Base-by-base conservation (phyloP, 2,113 vertebrate genomes). In the Phasianus colchicus region DNA sequence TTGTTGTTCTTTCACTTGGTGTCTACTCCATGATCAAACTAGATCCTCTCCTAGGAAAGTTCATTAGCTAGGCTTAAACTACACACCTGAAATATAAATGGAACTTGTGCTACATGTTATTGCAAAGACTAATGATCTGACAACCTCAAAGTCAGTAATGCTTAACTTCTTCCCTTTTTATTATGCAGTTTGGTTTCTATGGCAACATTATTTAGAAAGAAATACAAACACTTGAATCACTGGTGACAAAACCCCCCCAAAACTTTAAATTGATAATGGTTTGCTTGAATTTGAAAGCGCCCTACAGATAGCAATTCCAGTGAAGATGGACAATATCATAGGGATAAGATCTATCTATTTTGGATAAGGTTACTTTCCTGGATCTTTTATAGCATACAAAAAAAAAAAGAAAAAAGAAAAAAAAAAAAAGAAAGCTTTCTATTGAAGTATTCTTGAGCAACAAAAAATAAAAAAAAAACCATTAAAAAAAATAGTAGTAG, bases 161-260 rank as follows among this genome's bases (percentile, higher is more conserved):
- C 70, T 96, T 78, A 75, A n/a, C 36, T 86, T 86, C 55, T 22
- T 85, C 43, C 13, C 21, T 19, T 87, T 86, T 88, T 86, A 92
- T 43, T 93, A 82, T 85, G 60, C 88, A 57, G 25, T 67, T 93
- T 93, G 84, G 88, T 96, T 81, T 88, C 86, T 90, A 89, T 94
- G 67, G 88, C 54, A 96, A 96, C 45, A 29, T 82, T 40, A 73
- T 40, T 54, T 58, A 36, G 34, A 92, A 89, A 92, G 52, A 83
- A 90, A 76, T 55, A 69, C 6, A 40, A 24, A 47, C 64, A 48
- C 89, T 92, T 48, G 83, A 92, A 84, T 72, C n/a, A 69, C 88
- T 45, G 82, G 32, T 32, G 86, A 34, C 25, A 45, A 73, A 12
- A 66, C 69, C 91, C 83, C 78, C 29, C 38, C 8, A 11, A 32